Evolutionary conservation across 2,888 invertebrate genomes (phyloP), one percentile per base, ranked within the genome.

Genomic region (Frankliniella intonsa): DNA sequence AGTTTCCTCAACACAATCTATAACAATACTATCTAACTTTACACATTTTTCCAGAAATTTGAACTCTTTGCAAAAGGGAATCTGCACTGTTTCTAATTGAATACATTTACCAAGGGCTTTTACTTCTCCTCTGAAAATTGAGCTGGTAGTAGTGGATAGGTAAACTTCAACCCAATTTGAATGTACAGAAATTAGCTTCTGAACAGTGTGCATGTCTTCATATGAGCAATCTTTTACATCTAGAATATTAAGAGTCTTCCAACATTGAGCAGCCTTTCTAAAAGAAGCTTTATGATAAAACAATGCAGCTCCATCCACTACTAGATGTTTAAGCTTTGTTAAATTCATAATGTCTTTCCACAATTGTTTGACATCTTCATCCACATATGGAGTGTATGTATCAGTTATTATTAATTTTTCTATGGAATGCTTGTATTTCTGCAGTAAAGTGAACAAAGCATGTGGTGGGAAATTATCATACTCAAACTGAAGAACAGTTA

Each of bases 171-270:
- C 25, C 69, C 69, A 76, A 12, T 76, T 76, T 8, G 12, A 25
- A 76, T 76, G n/a, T 12, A 25, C 12, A 12, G 69, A 25, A 10
- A 76, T 22, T 9, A 76, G 22, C 12, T 25, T 76, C 25, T 76
- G 69, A 76, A 76, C 69, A 25, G 69, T 76, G 25, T 76, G 9
- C 69, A 76, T 76, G 12, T 76, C 25, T 76, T 76, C 69, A 76
- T 76, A 76, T 12, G 22, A 22, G 12, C 69, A 76, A 25, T 76
- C 69, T 25, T 76, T n/a, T 3, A 76, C 69, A 76, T 76, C 69
- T 7, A 76, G 69, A 25, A 76, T 12, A 12, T 76, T 22, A 1
- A 76, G 69, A 7, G 11, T 25, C 25, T 76, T 76, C 69, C 69
- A 76, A 22, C 69, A 76, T 12, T 22, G 69, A 5, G 69, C n/a